Evolutionary conservation across 1,140 invertebrate species (phyloP).

Genomic region (Drosophila melanica): DNA sequence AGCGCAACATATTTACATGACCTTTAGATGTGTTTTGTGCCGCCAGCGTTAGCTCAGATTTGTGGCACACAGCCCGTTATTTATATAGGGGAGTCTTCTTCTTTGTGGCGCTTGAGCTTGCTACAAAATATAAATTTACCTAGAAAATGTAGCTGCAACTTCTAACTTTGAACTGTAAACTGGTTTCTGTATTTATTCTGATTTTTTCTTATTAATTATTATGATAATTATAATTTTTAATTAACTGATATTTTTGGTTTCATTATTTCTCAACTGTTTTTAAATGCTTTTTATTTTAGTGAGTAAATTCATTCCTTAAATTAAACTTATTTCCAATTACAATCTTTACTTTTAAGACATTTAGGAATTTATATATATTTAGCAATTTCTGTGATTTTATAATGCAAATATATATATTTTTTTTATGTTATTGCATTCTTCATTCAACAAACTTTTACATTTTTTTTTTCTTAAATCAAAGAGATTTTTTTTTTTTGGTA

Average conservation of each 20-base stretch:
- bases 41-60: background rate
- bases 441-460: too few relatives aligned
- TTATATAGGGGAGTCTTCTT: too few relatives aligned
- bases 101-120: too few relatives aligned
- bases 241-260: background rate
- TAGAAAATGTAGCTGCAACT: too few relatives aligned
- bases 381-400: too few relatives aligned
- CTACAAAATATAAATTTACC: too few relatives aligned
- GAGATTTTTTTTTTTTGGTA: background rate
- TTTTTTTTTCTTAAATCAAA: background rate
- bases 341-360: background rate
- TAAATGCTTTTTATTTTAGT: background rate
- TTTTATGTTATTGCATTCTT: too few relatives aligned
- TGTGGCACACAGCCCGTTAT: background rate
- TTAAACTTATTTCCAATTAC: too few relatives aligned
- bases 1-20: slow-evolving; percentile 62
- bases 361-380: background rate
- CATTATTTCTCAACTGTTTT: background rate
- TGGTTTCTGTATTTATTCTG: background rate
- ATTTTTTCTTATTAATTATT: too few relatives aligned
- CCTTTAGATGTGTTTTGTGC: slow-evolving; percentile 24
- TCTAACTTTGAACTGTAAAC: too few relatives aligned
- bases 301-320: background rate
- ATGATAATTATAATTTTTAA: too few relatives aligned
- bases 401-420: too few relatives aligned